Base-by-base conservation (phyloP, 2,888 invertebrate genomes). In the Boloria euphrosyne region DNA sequence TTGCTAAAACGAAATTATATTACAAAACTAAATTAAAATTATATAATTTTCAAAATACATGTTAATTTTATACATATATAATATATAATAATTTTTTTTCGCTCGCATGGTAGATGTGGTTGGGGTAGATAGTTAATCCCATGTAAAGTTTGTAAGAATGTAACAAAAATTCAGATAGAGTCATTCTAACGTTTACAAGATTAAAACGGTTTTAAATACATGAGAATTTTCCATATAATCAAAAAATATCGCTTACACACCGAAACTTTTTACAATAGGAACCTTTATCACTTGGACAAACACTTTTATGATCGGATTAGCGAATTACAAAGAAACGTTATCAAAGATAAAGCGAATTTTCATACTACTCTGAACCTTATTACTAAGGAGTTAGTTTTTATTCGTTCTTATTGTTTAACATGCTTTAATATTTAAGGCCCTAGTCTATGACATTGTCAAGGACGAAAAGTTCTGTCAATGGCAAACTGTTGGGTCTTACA, bases 291-390 rank as follows among this genome's bases (percentile, higher is more conserved):
- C 55, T 55, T 55, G 55, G 5, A 16, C 38, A 53, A 44, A 55
- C 22, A n/a, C 44, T 22, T 44, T 46, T 57, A 44, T 55, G n/a
- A 10, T 57, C 18, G 44, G 22, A 46, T 22, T 22, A 46, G 55
- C 44, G 55, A 46, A 57, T 46, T n/a, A 46, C 22, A 46, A 57
- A 57, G 55, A 57, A 57, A 57, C 18, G 10, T 55, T 44, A 18
- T 55, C 18, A 44, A 6, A 44, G 4, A 55, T 55, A 46, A 46
- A 44, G 44, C 18, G 43, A 55, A 44, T 31, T 17, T 38, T 54
- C 17, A 38, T 43, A 54, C 54, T 44, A 44, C 14, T 57, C 14
- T 46, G n/a, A 57, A 57, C n/a, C 44, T 44, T 57, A 14, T n/a
- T n/a, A 10, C 10, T 7, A 31, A 7, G 16, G 31, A 10, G n/a